Conservation (phyloP, 2,797 vertebrate genomes). For the Dermochelys coriacea region DNA sequence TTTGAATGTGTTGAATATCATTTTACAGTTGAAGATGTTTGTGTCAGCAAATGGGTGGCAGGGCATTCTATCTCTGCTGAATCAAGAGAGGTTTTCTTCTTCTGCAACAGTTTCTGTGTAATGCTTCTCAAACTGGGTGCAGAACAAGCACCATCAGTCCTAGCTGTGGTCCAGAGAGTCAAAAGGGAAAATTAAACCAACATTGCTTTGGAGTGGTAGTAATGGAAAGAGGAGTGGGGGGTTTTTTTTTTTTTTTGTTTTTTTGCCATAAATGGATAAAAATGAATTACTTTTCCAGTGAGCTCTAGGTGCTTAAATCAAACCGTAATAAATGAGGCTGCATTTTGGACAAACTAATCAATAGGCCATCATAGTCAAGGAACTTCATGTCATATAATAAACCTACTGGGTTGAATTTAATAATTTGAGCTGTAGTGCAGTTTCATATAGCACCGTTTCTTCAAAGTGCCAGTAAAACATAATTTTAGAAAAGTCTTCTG, state of each 20-base stretch:
- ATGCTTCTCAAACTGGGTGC: neutral
- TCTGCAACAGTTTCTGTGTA: constrained; percentile 29
- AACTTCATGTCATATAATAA: neutral
- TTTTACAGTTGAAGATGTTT: neutral
- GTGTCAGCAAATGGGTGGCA: neutral
- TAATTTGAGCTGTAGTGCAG: neutral
- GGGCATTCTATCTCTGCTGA: neutral
- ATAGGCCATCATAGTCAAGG: constrained; percentile 30
- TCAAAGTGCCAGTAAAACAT: neutral
- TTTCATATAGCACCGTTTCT: neutral
- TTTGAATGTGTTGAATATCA: neutral
- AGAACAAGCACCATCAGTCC: constrained; percentile 2
- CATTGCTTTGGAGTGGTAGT: constrained; percentile 41
- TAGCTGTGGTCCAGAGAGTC: neutral
- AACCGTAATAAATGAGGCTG: constrained; percentile 48
- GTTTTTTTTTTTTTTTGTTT: neutral
- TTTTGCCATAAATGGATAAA: constrained; percentile 27
- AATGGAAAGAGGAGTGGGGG: constrained; percentile 1
- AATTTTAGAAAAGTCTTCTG: fast-evolving
- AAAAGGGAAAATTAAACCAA: neutral
- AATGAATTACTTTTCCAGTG: constrained; percentile 11
- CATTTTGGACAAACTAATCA: constrained; percentile 25
- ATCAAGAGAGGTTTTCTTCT: constrained; percentile 26
- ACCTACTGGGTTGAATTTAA: constrained; percentile 2
- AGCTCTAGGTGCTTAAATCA: constrained; percentile 50